phyloP scores from a whole-genome alignment of 2,888 invertebrate species.

The Mantis religiosa region DNA sequence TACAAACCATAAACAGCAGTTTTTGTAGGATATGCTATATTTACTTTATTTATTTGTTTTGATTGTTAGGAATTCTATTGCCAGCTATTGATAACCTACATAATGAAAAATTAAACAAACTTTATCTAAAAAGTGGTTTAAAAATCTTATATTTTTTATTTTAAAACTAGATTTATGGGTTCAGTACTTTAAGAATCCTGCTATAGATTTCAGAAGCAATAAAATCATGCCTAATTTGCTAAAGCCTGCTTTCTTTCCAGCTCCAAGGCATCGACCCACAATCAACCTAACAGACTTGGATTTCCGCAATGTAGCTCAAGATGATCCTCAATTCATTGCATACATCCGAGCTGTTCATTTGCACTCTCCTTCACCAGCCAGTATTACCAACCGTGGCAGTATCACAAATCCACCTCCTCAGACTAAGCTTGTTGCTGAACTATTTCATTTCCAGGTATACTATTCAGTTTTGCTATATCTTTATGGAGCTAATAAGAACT shows the following conservation, averaged over 20 bases:
- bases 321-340: slow-evolving; percentile 67
- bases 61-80: no score
- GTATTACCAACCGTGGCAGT: slow-evolving; percentile 28
- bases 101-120: no score
- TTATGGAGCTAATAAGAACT: background rate
- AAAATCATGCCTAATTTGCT: background rate
- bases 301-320: slow-evolving; percentile 67
- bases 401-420: slow-evolving; percentile 45
- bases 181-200: no score
- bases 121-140: no score
- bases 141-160: no score
- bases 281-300: slow-evolving; percentile 78
- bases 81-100: no score
- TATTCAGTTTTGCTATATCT: background rate
- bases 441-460: slow-evolving; percentile 48
- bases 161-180: no score
- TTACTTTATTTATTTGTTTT: no score
- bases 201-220: no score
- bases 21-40: no score
- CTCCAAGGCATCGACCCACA: slow-evolving; percentile 43
- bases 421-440: slow-evolving; percentile 46
- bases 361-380: slow-evolving; percentile 43
- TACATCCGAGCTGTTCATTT: slow-evolving; percentile 72
- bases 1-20: no score
- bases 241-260: background rate